These are phyloP conservation scores for Drosophila neonasuta DNA, from an alignment of 2,888 invertebrate genomes.

Conservation along the genomic window DNA sequence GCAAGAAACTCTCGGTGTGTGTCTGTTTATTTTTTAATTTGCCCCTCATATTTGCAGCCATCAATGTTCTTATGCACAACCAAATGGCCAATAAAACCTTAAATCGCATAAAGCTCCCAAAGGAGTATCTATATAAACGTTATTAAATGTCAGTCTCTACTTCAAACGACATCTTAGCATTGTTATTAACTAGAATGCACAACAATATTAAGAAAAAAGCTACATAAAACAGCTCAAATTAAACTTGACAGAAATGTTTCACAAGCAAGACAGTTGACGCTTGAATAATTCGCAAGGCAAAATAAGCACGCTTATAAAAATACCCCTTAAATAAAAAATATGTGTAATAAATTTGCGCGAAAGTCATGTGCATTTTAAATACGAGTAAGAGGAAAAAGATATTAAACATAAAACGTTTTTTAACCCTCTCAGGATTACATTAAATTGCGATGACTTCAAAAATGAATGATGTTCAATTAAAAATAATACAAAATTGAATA, in stretches of 20 bases:
- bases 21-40: conserved; percentile 53
- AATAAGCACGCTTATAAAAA: background rate
- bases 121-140: conserved; percentile 30
- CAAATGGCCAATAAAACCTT: conserved; percentile 56
- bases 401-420: too few relatives aligned
- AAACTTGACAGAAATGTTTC: background rate
- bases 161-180: background rate
- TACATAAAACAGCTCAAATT: background rate
- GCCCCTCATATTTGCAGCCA: conserved; percentile 31
- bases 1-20: conserved; percentile 10
- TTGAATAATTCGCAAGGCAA: background rate
- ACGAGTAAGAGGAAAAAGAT: too few relatives aligned
- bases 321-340: background rate
- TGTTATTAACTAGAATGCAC: background rate
- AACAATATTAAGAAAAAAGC: background rate
- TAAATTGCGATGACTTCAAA: too few relatives aligned
- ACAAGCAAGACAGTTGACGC: background rate
- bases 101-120: conserved; percentile 19
- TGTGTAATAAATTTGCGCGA: too few relatives aligned
- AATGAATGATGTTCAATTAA: too few relatives aligned
- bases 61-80: conserved; percentile 48
- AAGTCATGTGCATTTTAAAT: too few relatives aligned
- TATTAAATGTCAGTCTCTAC: background rate
- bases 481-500: too few relatives aligned
- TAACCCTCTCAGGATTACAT: too few relatives aligned